phyloP scores from a whole-genome alignment of 2,113 vertebrate species.

The Varanus komodoensis region DNA sequence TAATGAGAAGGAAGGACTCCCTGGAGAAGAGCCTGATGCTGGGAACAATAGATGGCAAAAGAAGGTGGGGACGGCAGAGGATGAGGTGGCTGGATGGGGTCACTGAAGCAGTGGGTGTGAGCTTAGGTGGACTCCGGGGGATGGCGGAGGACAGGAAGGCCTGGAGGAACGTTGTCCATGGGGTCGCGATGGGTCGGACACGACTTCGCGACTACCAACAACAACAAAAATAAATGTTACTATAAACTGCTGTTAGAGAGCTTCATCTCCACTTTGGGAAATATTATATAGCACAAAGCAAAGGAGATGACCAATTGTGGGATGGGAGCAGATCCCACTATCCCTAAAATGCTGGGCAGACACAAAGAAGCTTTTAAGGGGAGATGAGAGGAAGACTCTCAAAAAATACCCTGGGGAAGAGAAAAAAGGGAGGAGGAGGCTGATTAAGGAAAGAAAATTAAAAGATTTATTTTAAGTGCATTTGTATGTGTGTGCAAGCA shows the following conservation, averaged over 20 bases:
- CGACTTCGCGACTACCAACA: too few species aligned
- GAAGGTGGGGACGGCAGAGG: too few species aligned
- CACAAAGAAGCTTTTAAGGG: background rate
- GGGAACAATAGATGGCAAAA: too few species aligned
- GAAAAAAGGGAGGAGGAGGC: background rate
- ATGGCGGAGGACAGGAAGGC: too few species aligned
- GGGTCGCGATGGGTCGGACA: too few species aligned
- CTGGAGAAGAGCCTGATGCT: too few species aligned
- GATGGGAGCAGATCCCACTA: background rate
- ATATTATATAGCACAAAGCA: background rate
- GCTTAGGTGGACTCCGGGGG: too few species aligned
- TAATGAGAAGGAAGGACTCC: too few species aligned
- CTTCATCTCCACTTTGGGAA: background rate
- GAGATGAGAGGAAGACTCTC: background rate
- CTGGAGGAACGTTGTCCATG: too few species aligned
- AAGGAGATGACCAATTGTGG: background rate
- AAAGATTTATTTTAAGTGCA: background rate
- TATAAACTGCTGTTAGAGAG: background rate
- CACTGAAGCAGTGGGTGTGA: too few species aligned
- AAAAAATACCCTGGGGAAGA: background rate
- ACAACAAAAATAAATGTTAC: background rate
- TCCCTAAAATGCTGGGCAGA: background rate
- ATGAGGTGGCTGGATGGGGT: too few species aligned
- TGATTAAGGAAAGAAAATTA: background rate
- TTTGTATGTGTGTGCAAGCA: too few species aligned